These are phyloP conservation scores for Acanthococcus lagerstroemiae DNA, from an alignment of 2,888 invertebrate species.

Conservation along the genomic window DNA sequence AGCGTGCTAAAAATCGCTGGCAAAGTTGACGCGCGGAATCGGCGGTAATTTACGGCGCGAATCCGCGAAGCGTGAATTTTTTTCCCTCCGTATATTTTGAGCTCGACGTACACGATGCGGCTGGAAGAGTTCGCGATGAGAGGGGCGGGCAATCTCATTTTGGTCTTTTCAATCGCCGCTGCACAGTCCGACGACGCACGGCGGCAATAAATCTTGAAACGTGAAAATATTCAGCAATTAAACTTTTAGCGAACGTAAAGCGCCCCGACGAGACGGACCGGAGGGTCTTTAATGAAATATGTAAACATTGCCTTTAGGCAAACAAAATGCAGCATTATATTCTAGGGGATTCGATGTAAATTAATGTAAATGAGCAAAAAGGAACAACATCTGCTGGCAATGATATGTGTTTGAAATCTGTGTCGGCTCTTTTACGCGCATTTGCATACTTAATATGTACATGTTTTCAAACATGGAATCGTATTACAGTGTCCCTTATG, in stretches of 20 bases:
- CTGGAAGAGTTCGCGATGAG: too few species aligned
- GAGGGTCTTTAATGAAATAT: slow-evolving; percentile 26
- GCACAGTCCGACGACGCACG: not conserved
- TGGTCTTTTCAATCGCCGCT: too few species aligned
- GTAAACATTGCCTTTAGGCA: slow-evolving; percentile 28
- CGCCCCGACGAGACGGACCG: not conserved
- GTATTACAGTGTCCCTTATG: not conserved
- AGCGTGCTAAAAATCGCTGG: too few species aligned
- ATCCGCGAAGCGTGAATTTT: too few species aligned
- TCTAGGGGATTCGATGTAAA: slow-evolving; percentile 22
- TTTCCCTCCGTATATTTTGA: too few species aligned
- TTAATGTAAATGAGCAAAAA: slow-evolving; percentile 28
- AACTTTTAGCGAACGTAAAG: slow-evolving; percentile 7
- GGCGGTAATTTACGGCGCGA: too few species aligned
- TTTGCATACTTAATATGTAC: slow-evolving; percentile 26
- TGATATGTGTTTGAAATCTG: slow-evolving; percentile 28
- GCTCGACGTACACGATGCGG: too few species aligned
- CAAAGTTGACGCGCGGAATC: too few species aligned
- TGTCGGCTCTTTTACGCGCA: slow-evolving; percentile 24
- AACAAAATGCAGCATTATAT: slow-evolving; percentile 26
- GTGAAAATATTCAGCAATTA: slow-evolving; percentile 27
- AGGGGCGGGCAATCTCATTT: too few species aligned
- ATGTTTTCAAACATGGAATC: slow-evolving; percentile 18
- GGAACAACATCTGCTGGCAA: slow-evolving; percentile 27
- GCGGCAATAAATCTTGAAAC: slow-evolving; percentile 24